A percentile compares a stretch with the other conserved stretches of the same genome.
These are phyloP conservation scores for Mixornis gularis DNA, from an alignment of 2,113 vertebrate species.

Conservation along the genomic window DNA sequence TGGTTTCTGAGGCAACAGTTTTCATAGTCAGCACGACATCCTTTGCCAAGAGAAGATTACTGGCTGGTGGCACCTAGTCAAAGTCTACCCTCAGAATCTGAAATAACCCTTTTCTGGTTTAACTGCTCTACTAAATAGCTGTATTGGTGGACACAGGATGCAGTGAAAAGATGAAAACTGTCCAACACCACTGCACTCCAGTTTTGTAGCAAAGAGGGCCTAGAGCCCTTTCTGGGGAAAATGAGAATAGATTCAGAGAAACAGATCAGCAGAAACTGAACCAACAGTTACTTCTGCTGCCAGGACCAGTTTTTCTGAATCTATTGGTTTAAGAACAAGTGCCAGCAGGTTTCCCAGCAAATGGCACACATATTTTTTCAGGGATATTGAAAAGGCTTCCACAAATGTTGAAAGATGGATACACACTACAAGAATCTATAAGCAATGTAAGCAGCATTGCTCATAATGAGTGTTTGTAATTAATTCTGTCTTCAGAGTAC, in stretches of 20 bases:
- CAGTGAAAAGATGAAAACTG: background rate
- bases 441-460: background rate
- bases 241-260: background rate
- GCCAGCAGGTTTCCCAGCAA: background rate
- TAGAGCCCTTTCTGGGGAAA: background rate
- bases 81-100: background rate
- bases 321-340: background rate
- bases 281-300: background rate
- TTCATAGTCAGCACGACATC: background rate
- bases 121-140: background rate
- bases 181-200: background rate
- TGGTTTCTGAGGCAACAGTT: slow-evolving; percentile 15
- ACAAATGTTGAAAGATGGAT: background rate
- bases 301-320: background rate
- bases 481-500: background rate
- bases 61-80: background rate
- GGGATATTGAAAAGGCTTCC: background rate
- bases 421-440: background rate
- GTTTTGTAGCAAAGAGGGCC: background rate
- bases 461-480: background rate
- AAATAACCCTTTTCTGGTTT: background rate
- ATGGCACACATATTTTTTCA: background rate
- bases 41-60: background rate
- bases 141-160: background rate
- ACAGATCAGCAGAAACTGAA: background rate